Evolutionary conservation across 1,140 invertebrate genomes (phyloP), one percentile per base, ranked within the genome.

Genomic region (Zaprionus ghesquierei): DNA sequence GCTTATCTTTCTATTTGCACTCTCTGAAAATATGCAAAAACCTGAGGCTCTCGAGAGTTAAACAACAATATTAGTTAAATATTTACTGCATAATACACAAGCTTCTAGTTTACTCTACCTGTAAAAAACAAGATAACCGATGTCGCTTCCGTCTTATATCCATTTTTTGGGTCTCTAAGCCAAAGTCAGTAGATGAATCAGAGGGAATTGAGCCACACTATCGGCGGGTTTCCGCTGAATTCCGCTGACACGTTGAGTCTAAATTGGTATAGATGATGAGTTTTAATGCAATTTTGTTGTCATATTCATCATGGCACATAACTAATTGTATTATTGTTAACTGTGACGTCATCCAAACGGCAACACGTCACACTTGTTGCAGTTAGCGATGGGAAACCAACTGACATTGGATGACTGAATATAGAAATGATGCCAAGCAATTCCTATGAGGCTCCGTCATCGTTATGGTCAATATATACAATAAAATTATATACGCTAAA

Each of bases 271-370:
- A 49, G 70, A 44, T 60, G 56, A 59, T 60, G 38, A 55, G 53
- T 58, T 54, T 27, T 29, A 29, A 75, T 75, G 56, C 55, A 66
- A 33, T 70, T 58, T 65, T n/a, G n/a, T 69, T 18, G 81, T 81
- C 82, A 78, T 86, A 87, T 69, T 82, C 70, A 82, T 64, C 72
- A 64, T 65, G 18, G 2, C 49, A 55, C 59, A 53, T 50, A 58
- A 69, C 77, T 64, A 54, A 41, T 60, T 64, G 58, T 60, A 63
- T 46, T 46, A 12, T 10, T 31, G 15, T 56, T 50, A 62, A 64
- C 8, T 6, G 73, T 86, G 82, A 86, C 69, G 84, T 76, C 75
- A 86, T 77, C 75, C n/a, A n/a, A 74, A 79, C 68, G 38, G 25
- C 29, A 27, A 75, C 49, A 55, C 78, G 71, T 79, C 75, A 87